Evolutionary conservation across 2,113 vertebrate genomes (phyloP).

Genomic region (Silurus asotus): DNA sequence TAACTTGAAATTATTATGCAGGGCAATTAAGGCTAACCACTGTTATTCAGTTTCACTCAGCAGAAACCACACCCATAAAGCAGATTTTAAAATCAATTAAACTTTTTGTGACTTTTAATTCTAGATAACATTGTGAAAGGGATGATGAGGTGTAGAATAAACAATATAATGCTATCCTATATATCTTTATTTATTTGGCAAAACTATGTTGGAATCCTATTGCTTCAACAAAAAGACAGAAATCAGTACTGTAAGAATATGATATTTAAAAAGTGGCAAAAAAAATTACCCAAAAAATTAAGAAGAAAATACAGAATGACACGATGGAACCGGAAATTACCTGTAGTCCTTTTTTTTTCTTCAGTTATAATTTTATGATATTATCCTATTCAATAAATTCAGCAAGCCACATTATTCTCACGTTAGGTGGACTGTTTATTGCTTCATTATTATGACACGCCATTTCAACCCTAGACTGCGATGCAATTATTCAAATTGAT

Average conservation of each 20-base stretch:
- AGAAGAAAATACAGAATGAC: neutral
- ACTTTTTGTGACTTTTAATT: neutral
- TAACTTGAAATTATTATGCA: neutral
- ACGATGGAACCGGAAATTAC: neutral
- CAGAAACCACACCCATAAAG: neutral
- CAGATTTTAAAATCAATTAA: neutral
- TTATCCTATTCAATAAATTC: neutral
- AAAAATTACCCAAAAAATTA: neutral
- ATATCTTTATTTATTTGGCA: neutral
- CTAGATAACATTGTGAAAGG: neutral
- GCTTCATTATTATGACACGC: neutral
- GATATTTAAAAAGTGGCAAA: neutral
- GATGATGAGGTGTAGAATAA: neutral
- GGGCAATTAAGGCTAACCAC: too few species aligned
- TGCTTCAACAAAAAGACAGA: neutral
- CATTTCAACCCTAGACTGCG: neutral
- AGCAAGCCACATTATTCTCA: slow-evolving; percentile 5
- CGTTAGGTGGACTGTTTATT: slow-evolving; percentile 1
- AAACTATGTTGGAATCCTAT: neutral
- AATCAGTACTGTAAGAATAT: neutral
- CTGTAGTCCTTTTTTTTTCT: neutral
- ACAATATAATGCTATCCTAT: neutral
- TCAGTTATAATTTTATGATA: neutral
- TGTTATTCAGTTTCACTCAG: neutral
- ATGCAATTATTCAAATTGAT: slow-evolving; percentile 8